Base-by-base conservation (phyloP, 2,113 vertebrate genomes). In the Benthochromis sp. region DNA sequence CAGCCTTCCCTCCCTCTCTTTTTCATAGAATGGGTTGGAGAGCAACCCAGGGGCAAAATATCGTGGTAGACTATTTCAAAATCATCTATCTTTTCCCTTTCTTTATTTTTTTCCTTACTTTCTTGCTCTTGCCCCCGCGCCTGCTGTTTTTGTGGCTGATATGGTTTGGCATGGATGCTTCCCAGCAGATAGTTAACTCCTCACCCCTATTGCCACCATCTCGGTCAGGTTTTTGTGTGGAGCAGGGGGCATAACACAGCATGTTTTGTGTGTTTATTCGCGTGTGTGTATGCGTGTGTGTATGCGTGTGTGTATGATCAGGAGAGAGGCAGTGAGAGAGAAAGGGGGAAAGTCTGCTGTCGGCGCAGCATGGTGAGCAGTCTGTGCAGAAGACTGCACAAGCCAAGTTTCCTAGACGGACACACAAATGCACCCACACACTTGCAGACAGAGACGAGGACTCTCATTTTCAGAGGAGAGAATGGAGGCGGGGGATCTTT, bases 331-430 rank as follows among this genome's bases (percentile, higher is more conserved):
- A 82, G 27, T 17, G 24, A 53, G 50, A 76, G 63, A 71, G 76
- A 52, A 38, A 59, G 59, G 79, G 87, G 89, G 73, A 50, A 73
- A 66, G 89, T 93, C 92, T 93, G 90, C 90, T 95, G 92, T 92
- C 87, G 40, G 86, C 83, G 43, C 94, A 93, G 91, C 93, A 92
- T 94, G 94, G 91, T 92, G 92, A 94, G 91, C 94, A 89, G 95
- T 92, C 94, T 95, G 91, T 92, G 92, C 89, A 83, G 90, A 81
- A 91, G 89, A 80, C 83, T 89, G 84, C 88, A 92, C 92, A 84
- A 93, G 94, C 94, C 95, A 95, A 95, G 93, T 95, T 93, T 95
- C 89, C 93, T 91, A 94, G 93, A 95, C 91, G 86, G 92, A 93
- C 91, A 71, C 90, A 87, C 84, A 89, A 89, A 76, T 45, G 88